Evolutionary conservation across 2,888 invertebrate genomes (phyloP), one percentile per base, ranked within the genome.

Genomic region (Didymodactylos carnosus): DNA sequence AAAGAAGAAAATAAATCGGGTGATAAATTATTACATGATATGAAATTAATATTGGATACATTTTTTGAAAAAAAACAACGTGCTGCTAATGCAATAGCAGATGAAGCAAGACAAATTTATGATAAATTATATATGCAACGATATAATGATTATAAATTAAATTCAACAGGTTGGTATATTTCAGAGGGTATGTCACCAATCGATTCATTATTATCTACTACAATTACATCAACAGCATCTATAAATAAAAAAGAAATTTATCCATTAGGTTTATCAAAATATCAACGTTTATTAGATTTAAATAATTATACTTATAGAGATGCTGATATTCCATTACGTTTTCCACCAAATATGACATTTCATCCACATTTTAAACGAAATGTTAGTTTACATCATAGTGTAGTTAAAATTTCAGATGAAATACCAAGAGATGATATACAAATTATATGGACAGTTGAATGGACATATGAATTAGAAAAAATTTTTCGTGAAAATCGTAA

Each of bases 381-480:
- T 40, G 82, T 84, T 10, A 82, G 81, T 72, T 77, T 78, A 74
- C 77, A 78, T 16, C 78, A 80, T 69, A 82, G 82, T 0, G 80
- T 82, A 11, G 80, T 84, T 13, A 83, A 83, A 78, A 83, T 83
- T 39, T 81, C 83, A 7, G 83, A 83, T 77, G 83, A 83, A 75
- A 83, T 83, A 8, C 83, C 83, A 0, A 76, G 83, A 71, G 79
- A 80, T 76, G 80, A 82, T 41, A 73, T 76, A 29, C 77, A 76
- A 51, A 81, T 82, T 19, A 81, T 83, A 41, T 78, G 80, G 72
- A 79, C 82, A 7, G 81, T 83, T 4, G 77, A 78, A 62, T 82
- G 80, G 77, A 81, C 83, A n/a, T 77, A 79, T 13, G 78, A 77
- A n/a, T 78, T 83, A 46, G 81, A 83, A 51, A 77, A 80, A 27